Evolutionary conservation across 2,113 vertebrate species (phyloP).

Genomic region (Pan troglodytes): DNA sequence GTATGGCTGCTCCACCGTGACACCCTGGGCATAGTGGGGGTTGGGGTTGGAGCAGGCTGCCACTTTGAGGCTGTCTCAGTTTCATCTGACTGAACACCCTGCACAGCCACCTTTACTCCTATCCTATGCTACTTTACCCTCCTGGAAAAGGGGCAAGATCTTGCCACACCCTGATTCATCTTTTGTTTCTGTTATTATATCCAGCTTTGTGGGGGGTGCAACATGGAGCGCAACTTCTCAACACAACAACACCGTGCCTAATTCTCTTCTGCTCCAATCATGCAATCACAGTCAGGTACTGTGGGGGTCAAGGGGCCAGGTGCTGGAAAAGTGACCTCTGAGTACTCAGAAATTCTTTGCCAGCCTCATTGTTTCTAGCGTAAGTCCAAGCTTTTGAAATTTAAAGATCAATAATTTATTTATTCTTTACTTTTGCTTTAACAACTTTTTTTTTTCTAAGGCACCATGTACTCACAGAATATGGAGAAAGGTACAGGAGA

Average conservation of each 20-base stretch:
- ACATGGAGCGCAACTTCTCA: background rate
- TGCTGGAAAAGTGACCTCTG: background rate
- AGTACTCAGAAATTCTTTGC: background rate
- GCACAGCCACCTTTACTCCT: background rate
- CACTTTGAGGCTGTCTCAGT: background rate
- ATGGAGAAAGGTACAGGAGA: background rate
- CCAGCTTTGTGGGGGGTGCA: background rate
- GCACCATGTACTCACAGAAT: background rate
- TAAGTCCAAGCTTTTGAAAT: background rate
- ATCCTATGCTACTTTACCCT: background rate
- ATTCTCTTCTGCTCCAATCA: background rate
- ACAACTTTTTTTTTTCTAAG: background rate
- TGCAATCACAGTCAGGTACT: background rate
- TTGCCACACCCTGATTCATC: background rate
- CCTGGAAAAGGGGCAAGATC: background rate
- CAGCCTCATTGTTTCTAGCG: background rate
- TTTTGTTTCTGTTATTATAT: background rate
- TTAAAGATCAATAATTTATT: background rate
- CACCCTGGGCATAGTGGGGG: background rate
- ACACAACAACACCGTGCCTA: no score
- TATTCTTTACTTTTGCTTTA: background rate
- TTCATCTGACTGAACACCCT: background rate
- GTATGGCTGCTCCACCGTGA: background rate
- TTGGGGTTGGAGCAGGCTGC: background rate
- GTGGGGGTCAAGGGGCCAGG: accelerated